Base-by-base conservation (phyloP, 1,140 invertebrate species). In the Drosophila rufa region DNA sequence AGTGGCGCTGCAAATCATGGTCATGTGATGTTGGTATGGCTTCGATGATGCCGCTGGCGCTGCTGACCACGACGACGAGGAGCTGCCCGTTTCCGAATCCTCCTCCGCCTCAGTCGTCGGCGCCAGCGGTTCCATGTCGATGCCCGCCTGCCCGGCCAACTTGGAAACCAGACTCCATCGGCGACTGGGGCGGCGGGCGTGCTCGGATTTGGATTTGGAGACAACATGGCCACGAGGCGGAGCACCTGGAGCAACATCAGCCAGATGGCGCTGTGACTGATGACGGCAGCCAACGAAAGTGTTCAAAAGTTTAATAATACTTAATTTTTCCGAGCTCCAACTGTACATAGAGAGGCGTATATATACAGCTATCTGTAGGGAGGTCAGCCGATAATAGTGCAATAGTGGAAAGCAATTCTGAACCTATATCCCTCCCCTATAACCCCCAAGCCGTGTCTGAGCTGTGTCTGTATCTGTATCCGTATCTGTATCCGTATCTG, bases 11-110 rank as follows among this genome's bases (percentile, higher is more conserved):
- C 91, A 93, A 93, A 93, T 93, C 50, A 93, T 93, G 91, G 91
- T 93, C 66, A 93, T 93, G 92, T 93, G 92, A 93, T 93, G 87
- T 80, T 93, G 91, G 92, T 93, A 93, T 79, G 92, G 92, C 50
- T 93, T 93, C 74, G 84, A 92, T 73, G 84, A 65, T 67, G 60
- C 53, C 9, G 53, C 27, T 30, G 53, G 30, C 17, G 66, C 47
- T 15, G 51, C 58, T 33, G 9, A 8, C 22, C 33, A 66, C 14
- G 82, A 50, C 3, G 33, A 55, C 4, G 46, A 14, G 33, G 40
- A 7, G 25, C 42, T 48, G 17, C 57, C 62, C 15, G 30, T 62
- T 8, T 25, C 66, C 36, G 40, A n/a, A 42, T 42, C 6, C n/a
- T n/a, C n/a, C 36, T 12, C 36, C 36, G 14, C 65, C 11, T 33